Evolutionary conservation across 2,113 vertebrate genomes (phyloP), one percentile per base, ranked within the genome.

Genomic region (Equus przewalskii): DNA sequence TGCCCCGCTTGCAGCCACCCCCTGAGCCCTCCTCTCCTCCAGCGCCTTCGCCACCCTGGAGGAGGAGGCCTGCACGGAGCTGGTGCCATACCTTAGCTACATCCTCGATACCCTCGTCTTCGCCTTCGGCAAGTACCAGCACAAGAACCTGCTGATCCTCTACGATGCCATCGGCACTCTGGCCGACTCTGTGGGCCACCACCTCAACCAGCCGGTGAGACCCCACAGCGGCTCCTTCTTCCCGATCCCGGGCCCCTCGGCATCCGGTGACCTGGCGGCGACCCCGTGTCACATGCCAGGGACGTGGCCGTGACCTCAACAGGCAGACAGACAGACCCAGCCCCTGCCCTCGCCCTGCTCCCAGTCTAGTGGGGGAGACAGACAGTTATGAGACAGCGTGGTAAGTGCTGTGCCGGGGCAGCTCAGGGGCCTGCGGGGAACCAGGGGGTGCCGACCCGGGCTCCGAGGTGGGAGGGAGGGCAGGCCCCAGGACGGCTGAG

Each of bases 81-180:
- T 99, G 97, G 99, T 99, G n/a, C 99, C 99, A 1, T 99, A 99
- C 96, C 99, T 99, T 97, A 99, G 99, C 98, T 99, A 99, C 97
- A 99, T 99, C 91, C 98, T 99, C 89, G 99, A 99, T 98, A 99
- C 99, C 0, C 98, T 99, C 19, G 99, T 99, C n/a, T 99, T 99
- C 24, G 99, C 99, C 75, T 99, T 99, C 4, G 99, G 99, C 70
- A 99, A 99, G 80, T 99, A 99, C 98, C 99, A 99, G 98, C 99
- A 99, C 99, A 99, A 99, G 98, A 99, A 99, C 97, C 98, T 99
- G 65, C 99, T 99, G 26, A 99, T 99, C 97, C 99, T 99, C 54
- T 99, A 99, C 0, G 99, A 99, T 0, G 99, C 99, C 96, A 99
- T 99, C 3, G 99, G 99, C 58, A 99, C 99, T 0, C 96, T 99